Base-by-base conservation (phyloP, 2,797 vertebrate species). In the Alectoris magna region DNA sequence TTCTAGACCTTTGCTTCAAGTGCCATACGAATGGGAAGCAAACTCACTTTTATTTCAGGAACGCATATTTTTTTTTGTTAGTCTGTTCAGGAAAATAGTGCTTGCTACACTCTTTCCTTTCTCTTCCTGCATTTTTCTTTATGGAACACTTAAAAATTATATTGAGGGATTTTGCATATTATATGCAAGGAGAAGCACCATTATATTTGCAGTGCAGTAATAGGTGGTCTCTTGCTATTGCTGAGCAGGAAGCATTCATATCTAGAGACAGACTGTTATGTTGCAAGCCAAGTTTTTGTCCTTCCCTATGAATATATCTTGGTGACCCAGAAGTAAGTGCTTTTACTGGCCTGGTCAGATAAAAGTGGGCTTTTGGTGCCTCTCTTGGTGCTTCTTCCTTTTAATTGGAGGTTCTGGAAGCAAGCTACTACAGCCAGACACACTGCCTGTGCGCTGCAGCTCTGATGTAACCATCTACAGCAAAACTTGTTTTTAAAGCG, bases 361-460 rank as follows among this genome's bases (percentile, higher is more conserved):
- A 95, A 95, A 95, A 90, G 41, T 80, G 83, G 53, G 41, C 71
- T 36, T 93, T 91, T 93, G 82, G 77, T 96, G 91, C 74, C 77
- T 92, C 85, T 87, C 22, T 77, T 94, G 53, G 55, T 90, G 79
- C 74, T 94, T 88, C 92, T 93, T 95, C 74, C 71, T 72, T 49
- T 77, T 95, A 93, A 91, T 95, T 74, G 69, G 89, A 89, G 95
- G 34, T 88, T 93, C 87, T 79, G 74, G 87, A 95, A 93, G 86
- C 44, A 93, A 90, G 86, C 68, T 68, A 84, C 91, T 67, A 80
- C 76, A 79, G 76, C 53, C 60, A 92, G 79, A 76, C 56, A 56
- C 14, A 1, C 3, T 88, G 91, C 91, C 80, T 74, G 67, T 0
- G 3, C 84, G 71, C 80, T 91, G 87, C 62, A 73, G 48, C 80